Base-by-base conservation (phyloP, 2,113 vertebrate genomes). In the Boleophthalmus pectinirostris region DNA sequence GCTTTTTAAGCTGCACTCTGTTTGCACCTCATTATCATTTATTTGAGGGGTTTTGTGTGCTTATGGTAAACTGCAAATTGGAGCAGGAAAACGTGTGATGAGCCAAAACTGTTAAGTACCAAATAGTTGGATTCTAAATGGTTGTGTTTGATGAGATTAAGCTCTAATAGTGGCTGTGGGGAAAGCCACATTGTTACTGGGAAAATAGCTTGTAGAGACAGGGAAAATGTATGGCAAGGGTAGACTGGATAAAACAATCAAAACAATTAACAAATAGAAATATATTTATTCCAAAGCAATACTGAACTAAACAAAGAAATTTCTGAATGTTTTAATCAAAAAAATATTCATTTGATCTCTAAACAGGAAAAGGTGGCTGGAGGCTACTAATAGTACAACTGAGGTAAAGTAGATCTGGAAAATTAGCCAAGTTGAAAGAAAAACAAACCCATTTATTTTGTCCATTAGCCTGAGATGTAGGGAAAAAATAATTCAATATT, bases 91-190 rank as follows among this genome's bases (percentile, higher is more conserved):
- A 80, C 69, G 78, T 79, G 49, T 66, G 78, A 86, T 78, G 67
- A 79, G 78, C 60, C 70, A 68, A 73, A 72, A 75, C 82, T 46
- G 65, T 78, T 82, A 24, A 61, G 73, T 53, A 73, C 82, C 81
- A 84, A 89, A 83, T 72, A 75, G 81, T 46, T 81, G 70, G 45
- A 66, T 82, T 82, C 66, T 80, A 80, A 86, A 82, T 78, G 46
- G 68, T 75, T 69, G 69, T 79, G 72, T 84, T 76, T 82, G 82
- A 84, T 77, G 70, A 82, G 81, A 87, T 90, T 84, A 79, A 82
- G 87, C 76, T 77, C 53, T 89, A 88, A 90, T 86, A 80, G 82
- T 82, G 71, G 74, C 83, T 74, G 68, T 68, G 65, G 76, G 74
- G 65, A 68, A 78, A 78, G 79, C 53, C 45, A 68, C 68, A 72